Evolutionary conservation across 2,888 invertebrate species (phyloP), one percentile per base, ranked within the genome.

Genomic region (Laspeyria flexula): DNA sequence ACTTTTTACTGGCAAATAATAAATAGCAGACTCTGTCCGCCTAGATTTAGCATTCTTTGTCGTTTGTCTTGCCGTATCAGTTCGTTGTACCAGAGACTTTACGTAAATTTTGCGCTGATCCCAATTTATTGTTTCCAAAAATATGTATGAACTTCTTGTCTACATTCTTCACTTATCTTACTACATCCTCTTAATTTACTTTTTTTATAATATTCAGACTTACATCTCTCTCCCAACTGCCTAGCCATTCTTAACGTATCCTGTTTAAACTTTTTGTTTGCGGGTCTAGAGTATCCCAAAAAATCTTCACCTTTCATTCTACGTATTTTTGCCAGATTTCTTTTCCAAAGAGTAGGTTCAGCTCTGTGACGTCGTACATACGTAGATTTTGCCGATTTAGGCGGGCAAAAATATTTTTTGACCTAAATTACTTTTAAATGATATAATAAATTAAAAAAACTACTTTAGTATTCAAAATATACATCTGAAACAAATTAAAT

Each of bases 61-160:
- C 6, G 31, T 30, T 18, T 41, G 16, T 11, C 31, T 9, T 11
- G 31, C 18, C 10, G 31, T 30, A 31, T 12, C 12, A 31, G 41
- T n/a, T 0, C 30, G 23, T 31, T 35, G n/a, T 33, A 41, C 41
- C 16, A 41, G 18, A 7, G 12, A 23, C 5, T 16, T 23, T 18
- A 40, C 40, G 12, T 40, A 29, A 40, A 40, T 23, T 40, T 40
- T 40, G 16, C 41, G 30, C 25, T 41, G 41, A 31, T 41, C 41
- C 30, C 30, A 41, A 7, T 37, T 37, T 11, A 21, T 11, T 18
- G 18, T 21, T 37, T 37, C 11, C 37, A 21, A 21, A 35, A 35
- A n/a, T n/a, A n/a, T 7, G 16, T 15, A 11, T 15, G 21, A 37
- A 4, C 11, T 21, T 11, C 37, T 11, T 37, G 23, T 38, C 38